Evolutionary conservation across 2,113 vertebrate species (phyloP), one percentile per base, ranked within the genome.

Genomic region (Phylloscopus whistleri): DNA sequence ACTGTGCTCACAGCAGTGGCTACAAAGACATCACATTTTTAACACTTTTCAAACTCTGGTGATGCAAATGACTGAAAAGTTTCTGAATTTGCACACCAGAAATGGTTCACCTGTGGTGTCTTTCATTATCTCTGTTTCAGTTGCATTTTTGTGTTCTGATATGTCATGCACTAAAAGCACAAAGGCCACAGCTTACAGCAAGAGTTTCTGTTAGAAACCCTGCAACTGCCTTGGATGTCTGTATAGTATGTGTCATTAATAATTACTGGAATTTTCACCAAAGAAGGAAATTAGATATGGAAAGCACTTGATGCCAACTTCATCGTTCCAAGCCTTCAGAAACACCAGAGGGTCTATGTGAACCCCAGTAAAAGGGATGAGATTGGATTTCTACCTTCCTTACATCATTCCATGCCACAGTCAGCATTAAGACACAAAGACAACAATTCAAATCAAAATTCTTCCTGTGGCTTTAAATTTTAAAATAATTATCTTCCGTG

Each of bases 351-450:
- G 35, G 62, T 70, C 77, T 76, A 18, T 82, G 77, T 82, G 89
- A 96, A 64, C 77, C 66, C 51, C 11, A 55, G 37, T 48, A 74
- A 94, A 95, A 77, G 39, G 35, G 28, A 49, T 51, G 75, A 51
- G 87, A 85, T 91, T 85, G 72, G 63, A 59, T 95, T 95, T 94
- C 87, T 27, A 83, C 78, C 82, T 94, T 94, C 79, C 51, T 95
- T 88, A 53, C 85, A 77, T 94, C 87, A 93, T 83, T 76, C 66
- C n/a, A 27, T 85, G 74, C 58, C 68, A 49, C 67, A 95, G 53
- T 80, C 79, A 90, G 39, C 56, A n/a, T 76, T 96, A 58, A 86
- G 59, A 55, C 48, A 83, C 51, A 95, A 95, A 93, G 75, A 16
- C 35, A 70, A 75, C 0, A 16, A 95, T 92, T 83, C 59, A 95